Conservation (phyloP, 2,797 vertebrate genomes). For the Poecilia picta region DNA sequence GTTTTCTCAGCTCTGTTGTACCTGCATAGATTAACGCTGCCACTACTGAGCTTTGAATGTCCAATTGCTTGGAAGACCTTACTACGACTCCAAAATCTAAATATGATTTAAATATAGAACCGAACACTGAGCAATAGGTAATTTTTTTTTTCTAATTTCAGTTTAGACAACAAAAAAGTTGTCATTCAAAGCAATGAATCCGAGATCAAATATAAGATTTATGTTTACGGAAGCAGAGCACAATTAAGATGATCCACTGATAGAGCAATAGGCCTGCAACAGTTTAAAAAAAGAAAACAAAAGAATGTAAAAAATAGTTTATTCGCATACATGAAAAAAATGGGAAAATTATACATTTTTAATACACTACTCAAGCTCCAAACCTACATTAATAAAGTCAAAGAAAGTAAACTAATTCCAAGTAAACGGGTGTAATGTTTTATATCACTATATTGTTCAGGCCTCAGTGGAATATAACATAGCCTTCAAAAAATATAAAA, state of each 20-base stretch:
- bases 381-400: neutral
- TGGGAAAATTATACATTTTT: neutral
- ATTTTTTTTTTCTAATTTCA: neutral
- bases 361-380: neutral
- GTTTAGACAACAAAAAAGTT: neutral
- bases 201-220: neutral
- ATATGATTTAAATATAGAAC: neutral
- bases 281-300: neutral
- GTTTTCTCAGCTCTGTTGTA: neutral
- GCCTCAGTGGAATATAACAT: neutral
- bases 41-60: neutral
- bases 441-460: neutral
- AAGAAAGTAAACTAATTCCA: neutral
- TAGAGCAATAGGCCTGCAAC: too few species aligned
- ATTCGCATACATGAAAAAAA: neutral
- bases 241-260: neutral
- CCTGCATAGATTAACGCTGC: neutral
- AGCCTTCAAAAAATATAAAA: neutral
- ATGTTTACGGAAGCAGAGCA: neutral
- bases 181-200: too few species aligned
- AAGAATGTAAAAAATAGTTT: neutral
- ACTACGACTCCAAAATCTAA: neutral
- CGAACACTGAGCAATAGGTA: neutral
- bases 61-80: neutral
- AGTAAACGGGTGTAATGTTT: neutral